Base-by-base conservation (phyloP, 1,140 invertebrate genomes). In the Colletes gigas region DNA sequence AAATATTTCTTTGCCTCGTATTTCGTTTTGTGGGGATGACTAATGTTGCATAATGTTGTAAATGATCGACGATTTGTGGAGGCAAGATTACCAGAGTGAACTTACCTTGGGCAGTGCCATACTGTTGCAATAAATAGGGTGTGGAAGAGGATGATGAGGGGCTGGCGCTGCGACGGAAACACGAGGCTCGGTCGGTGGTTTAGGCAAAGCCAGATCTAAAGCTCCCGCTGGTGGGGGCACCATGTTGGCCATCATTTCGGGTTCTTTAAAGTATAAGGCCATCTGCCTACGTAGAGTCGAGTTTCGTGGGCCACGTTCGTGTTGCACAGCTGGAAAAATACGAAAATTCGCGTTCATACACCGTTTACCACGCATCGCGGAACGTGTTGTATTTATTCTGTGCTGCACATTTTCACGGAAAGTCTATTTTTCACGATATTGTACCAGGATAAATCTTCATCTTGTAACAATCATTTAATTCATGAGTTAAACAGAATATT, bases 301-400 rank as follows among this genome's bases (percentile, higher is more conserved):
- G 87, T 98, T 98, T 69, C 99, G 93, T n/a, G 98, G 99, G 0
- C 98, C 99, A 87, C 99, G 95, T 93, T 99, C 98, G 89, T 99
- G 98, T 93, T 99, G 99, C 4, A 99, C 99, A 66, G 99, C 98
- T 98, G 93, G 50, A 80, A 82, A 85, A 84, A 73, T 68, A 44
- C 44, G 0, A 10, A 65, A 65, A 59, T 77, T 81, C 8, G 30
- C 44, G 19, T 84, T 47, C 50, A 21, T 17, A 12, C 6, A 10
- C 19, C 12, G 21, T 54, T 19, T 65, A 5, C 3, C 55, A 9
- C 50, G 63, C 44, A 67, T 77, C 67, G 62, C 0, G 12, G 6
- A 9, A n/a, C 8, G 4, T 19, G 12, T 69, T 77, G n/a, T 77
- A 50, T 77, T 68, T 77, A 21, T 30, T 14, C n/a, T 41, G 1